Base-by-base conservation (phyloP, 2,888 invertebrate species). In the Epistrophe eligans region DNA sequence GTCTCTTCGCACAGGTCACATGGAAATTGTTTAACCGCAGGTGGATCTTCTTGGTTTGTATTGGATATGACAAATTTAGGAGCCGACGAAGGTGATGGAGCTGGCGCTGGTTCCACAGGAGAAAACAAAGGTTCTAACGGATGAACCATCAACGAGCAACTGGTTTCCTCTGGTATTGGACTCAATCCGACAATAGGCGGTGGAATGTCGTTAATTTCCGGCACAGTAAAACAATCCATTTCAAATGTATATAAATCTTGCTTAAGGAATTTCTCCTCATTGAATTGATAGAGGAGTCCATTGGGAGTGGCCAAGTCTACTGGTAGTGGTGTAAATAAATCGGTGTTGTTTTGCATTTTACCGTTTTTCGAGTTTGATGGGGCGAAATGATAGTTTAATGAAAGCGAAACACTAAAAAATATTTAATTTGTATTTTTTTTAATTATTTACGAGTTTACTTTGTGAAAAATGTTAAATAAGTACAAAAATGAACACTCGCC, bases 311-410 rank as follows among this genome's bases (percentile, higher is more conserved):
- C 35, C 9, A 85, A 58, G 28, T 83, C 77, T 57, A 71, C 79
- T 28, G 84, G 80, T 1, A 84, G 40, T 17, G 85, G 85, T 2
- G 82, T 82, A 28, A 76, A 79, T 19, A 87, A 57, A 35, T 87
- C 85, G 0, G 73, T 64, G 38, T 76, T 79, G 40, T 43, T 82
- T 55, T 87, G 82, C 85, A 87, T 87, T 57, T 82, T 67, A 2
- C 0, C 6, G 9, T 15, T 15, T 35, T 32, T n/a, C 9, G 1
- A 55, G 8, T 15, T 0, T 8, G 0, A 15, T 52, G 11, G 13
- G 1, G 24, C 2, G n/a, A n/a, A 6, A n/a, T 8, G 17, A 11
- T 0, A 19, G 2, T 50, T 50, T 4, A 2, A 2, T 50, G 2
- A 4, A 17, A 48, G 40, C 24, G 24, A 24, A 24, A 24, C 1